Evolutionary conservation across 1,140 invertebrate species (phyloP), one percentile per base, ranked within the genome.

Genomic region (Vollenhovia emeryi): DNA sequence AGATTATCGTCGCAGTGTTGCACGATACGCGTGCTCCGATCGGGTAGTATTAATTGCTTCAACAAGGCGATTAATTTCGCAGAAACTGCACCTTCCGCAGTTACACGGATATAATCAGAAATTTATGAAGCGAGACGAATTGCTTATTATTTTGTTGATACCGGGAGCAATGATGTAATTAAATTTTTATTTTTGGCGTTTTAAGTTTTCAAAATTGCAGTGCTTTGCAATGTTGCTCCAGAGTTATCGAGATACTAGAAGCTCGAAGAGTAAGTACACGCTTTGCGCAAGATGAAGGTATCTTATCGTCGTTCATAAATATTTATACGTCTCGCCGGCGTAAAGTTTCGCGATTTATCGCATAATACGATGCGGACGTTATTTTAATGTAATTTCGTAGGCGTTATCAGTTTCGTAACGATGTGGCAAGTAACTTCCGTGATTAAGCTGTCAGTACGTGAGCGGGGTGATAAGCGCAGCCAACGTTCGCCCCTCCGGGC

Each of bases 391-490:
- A 36, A 79, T 68, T 66, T 50, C 21, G 43, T 68, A 36, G 15
- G 59, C 18, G 43, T 52, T 79, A 79, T 68, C 43, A 68, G 60
- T 79, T 50, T 48, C 13, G 24, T 66, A 50, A 79, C n/a, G 75
- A 66, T 36, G 60, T 66, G 36, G 7, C 30, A 50, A 33, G 27
- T 62, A 66, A 78, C 75, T 79, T 79, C 60, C 75, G 75, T 30
- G 43, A 79, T 78, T 79, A 79, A 79, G 30, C 30, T 79, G 60
- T 79, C 60, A 52, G 43, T 79, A 79, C 75, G 43, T 68, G 60
- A 68, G 27, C 60, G 18, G 43, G 13, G 8, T 68, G 30, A 68
- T n/a, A 79, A 79, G n/a, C 36, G 8, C 5, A 50, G 50, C 5
- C 30, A 50, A 68, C n/a, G 21, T 40, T 66, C 13, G 60, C n/a